A percentile compares a stretch with the other conserved stretches of the same genome.
phyloP scores from a whole-genome alignment of 2,888 invertebrate species.

The Bugula neritina region DNA sequence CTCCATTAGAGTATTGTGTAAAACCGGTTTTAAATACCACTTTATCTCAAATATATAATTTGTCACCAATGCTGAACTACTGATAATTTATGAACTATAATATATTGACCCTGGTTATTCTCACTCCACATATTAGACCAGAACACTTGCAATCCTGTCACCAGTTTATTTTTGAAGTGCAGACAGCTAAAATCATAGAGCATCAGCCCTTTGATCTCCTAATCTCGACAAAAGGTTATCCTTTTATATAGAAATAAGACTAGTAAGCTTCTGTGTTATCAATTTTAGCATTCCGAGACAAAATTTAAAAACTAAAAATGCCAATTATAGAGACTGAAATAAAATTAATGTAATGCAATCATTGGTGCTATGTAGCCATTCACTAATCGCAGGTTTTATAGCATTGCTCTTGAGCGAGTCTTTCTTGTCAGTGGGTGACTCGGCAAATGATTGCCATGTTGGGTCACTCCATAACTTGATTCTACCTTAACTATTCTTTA shows the following conservation, averaged over 20 bases:
- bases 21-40: constrained; percentile 10
- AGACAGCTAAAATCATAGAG: constrained; percentile 3
- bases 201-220: constrained; percentile 6
- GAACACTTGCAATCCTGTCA: neutral
- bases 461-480: constrained; percentile 21
- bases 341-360: constrained; percentile 21
- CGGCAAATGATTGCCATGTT: constrained; percentile 20
- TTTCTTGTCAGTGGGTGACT: constrained; percentile 26
- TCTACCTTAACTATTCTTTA: too few species aligned
- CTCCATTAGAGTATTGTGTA: constrained; percentile 17
- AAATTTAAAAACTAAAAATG: constrained; percentile 26
- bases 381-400: neutral
- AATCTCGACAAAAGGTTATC: constrained; percentile 18
- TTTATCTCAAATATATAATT: constrained; percentile 13
- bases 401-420: constrained; percentile 16
- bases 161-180: neutral
- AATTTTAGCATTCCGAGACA: constrained; percentile 27
- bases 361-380: constrained; percentile 15
- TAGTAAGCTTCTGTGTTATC: constrained; percentile 28
- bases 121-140: neutral
- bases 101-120: neutral
- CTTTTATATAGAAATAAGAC: neutral
- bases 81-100: neutral
- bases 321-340: neutral
- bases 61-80: neutral